Base-by-base conservation (phyloP, 2,797 vertebrate species). In the Peromyscus melanophrys region DNA sequence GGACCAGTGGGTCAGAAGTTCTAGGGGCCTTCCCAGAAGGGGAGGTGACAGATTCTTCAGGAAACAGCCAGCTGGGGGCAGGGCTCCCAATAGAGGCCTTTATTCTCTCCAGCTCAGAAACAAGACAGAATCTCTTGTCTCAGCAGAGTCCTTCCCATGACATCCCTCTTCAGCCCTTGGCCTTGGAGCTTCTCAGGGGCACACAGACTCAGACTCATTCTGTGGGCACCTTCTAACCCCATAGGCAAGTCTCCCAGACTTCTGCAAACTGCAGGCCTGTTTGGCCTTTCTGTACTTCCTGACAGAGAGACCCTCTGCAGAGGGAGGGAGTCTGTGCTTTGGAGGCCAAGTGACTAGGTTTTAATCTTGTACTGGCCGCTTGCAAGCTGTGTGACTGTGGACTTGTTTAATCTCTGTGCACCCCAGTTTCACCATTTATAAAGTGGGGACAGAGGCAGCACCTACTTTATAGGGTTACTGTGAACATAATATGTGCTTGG, bases 121-220 rank as follows among this genome's bases (percentile, higher is more conserved):
- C 6, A 63, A 95, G 96, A 97, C 93, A 96, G 77, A 89, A 91
- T 84, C 95, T 91, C 90, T 97, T 95, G 96, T 97, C 95, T 97
- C 78, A 63, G 77, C 67, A 2, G 34, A 92, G 83, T 81, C 31
- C 49, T 90, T 92, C 88, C 92, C n/a, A 49, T 84, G 95, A 96
- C 96, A 59, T 90, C 67, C 43, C 25, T 90, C 82, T 55, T 75
- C 43, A 57, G 12, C 59, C 49, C 94, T 95, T 96, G 89, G 37
- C 90, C 94, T 97, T 90, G 61, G 75, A 37, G 31, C 43, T 89
- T 52, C 85, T 71, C 80, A 59, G 95, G 55, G 90, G 88, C 93
- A 37, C 82, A 46, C 37, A 90, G 86, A 37, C 89, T 46, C 88
- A 49, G 92, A 76, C n/a, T 34, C 21, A 0, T 4, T 17, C 82